phyloP scores from a whole-genome alignment of 2,888 invertebrate genomes.

The Pollenia labialis region DNA sequence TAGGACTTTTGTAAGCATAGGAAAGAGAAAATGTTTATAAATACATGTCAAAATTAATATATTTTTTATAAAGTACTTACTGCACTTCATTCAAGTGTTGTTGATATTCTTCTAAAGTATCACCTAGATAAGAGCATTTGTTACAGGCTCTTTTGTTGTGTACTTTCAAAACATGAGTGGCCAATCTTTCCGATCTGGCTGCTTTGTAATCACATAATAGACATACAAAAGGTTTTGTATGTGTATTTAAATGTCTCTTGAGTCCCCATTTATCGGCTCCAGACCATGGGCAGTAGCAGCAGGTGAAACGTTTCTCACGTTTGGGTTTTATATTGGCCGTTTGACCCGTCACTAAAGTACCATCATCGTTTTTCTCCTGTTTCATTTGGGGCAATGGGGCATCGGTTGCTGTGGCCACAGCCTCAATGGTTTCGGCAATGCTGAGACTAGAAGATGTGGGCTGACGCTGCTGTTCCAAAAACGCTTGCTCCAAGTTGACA shows the following conservation, averaged over 20 bases:
- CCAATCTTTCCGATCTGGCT: constrained; percentile 94
- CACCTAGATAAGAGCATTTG: constrained; percentile 94
- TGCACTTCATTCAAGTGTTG: constrained; percentile 91
- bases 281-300: constrained; percentile 96
- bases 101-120: constrained; percentile 91
- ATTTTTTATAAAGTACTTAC: constrained; percentile 85
- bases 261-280: constrained; percentile 97
- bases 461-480: constrained; percentile 82
- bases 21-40: constrained; percentile 36
- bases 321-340: constrained; percentile 82
- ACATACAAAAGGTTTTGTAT: constrained; percentile 95
- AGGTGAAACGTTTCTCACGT: constrained; percentile 91
- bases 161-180: constrained; percentile 95
- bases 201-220: constrained; percentile 97
- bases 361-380: constrained; percentile 83
- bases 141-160: constrained; percentile 96
- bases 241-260: constrained; percentile 95
- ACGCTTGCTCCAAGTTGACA: constrained; percentile 81
- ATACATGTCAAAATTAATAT: neutral
- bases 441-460: constrained; percentile 83
- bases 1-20: constrained; percentile 64
- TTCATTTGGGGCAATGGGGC: constrained; percentile 82
- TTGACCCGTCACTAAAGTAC: constrained; percentile 75
- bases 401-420: constrained; percentile 83
- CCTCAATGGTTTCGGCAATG: constrained; percentile 84